Percentiles rank a stretch among this genome's conserved stretches.
Conservation (phyloP, 2,797 vertebrate species). For the Borostomias antarcticus region DNA sequence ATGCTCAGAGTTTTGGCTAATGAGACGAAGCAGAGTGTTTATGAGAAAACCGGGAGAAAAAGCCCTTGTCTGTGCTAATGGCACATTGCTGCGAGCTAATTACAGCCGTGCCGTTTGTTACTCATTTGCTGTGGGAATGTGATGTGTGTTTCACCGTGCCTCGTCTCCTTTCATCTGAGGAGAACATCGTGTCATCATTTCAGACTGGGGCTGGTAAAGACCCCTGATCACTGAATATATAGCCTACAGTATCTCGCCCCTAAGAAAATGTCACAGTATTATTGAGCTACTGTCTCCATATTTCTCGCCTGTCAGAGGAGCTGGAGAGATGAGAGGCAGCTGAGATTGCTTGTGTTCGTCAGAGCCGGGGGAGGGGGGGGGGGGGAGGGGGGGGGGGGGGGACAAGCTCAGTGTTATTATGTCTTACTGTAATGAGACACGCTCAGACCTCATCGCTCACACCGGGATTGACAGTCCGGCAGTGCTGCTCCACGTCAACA, state of each 20-base stretch:
- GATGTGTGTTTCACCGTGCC: background rate
- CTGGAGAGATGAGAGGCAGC: too few species aligned
- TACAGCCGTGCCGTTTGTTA: slow-evolving; percentile 27
- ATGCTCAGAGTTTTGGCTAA: background rate
- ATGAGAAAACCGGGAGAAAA: background rate
- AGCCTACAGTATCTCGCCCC: background rate
- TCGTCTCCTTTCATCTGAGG: background rate
- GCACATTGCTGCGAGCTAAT: slow-evolving; percentile 21
- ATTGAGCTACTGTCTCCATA: background rate
- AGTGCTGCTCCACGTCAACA: background rate
- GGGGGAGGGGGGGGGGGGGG: slow-evolving; percentile 18
- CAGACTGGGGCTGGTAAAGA: too few species aligned
- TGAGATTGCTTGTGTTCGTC: too few species aligned
- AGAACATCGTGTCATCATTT: background rate
- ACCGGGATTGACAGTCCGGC: background rate
- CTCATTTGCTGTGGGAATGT: slow-evolving; percentile 18
- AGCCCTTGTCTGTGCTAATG: slow-evolving; percentile 6
- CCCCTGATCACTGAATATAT: too few species aligned
- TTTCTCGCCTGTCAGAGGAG: background rate
- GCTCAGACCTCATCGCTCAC: slow-evolving; percentile 36
- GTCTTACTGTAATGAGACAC: slow-evolving; percentile 40
- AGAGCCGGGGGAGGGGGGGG: slow-evolving; percentile 27
- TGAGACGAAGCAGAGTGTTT: background rate
- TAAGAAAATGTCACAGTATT: background rate
- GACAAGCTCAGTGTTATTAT: slow-evolving; percentile 24